Conservation (phyloP, 2,888 invertebrate species). For the Horisme vitalbata region DNA sequence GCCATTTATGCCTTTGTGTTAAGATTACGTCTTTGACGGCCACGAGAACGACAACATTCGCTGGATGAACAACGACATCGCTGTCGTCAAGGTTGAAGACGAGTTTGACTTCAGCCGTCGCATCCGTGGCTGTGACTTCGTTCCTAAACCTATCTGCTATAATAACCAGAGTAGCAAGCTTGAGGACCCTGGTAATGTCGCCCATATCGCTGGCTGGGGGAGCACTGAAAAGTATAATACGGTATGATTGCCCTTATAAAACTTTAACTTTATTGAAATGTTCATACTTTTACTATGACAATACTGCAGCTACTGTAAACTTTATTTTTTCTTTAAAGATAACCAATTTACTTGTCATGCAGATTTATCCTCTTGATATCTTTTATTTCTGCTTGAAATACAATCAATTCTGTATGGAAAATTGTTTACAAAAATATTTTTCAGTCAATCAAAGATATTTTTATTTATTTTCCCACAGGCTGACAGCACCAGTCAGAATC, state of each 20-base stretch:
- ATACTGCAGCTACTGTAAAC: too few relatives aligned
- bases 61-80: slow-evolving; percentile 67
- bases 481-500: slow-evolving; percentile 31
- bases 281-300: too few relatives aligned
- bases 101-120: slow-evolving; percentile 56
- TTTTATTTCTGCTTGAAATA: too few relatives aligned
- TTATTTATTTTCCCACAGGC: slow-evolving; percentile 22
- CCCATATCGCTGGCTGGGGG: slow-evolving; percentile 56
- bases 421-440: too few relatives aligned
- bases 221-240: slow-evolving; percentile 48
- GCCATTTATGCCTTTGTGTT: not conserved
- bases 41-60: slow-evolving; percentile 61
- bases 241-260: slow-evolving; percentile 40
- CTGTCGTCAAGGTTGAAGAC: slow-evolving; percentile 57
- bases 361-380: too few relatives aligned
- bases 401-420: too few relatives aligned
- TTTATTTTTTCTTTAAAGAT: too few relatives aligned
- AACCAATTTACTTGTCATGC: too few relatives aligned
- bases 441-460: too few relatives aligned
- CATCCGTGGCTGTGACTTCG: slow-evolving; percentile 54
- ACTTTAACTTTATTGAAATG: too few relatives aligned
- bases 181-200: slow-evolving; percentile 45
- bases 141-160: slow-evolving; percentile 51
- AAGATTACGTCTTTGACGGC: slow-evolving; percentile 62
- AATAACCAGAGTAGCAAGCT: slow-evolving; percentile 46